phyloP scores from a whole-genome alignment of 2,888 invertebrate genomes.

The Drosophila peninsularis region DNA sequence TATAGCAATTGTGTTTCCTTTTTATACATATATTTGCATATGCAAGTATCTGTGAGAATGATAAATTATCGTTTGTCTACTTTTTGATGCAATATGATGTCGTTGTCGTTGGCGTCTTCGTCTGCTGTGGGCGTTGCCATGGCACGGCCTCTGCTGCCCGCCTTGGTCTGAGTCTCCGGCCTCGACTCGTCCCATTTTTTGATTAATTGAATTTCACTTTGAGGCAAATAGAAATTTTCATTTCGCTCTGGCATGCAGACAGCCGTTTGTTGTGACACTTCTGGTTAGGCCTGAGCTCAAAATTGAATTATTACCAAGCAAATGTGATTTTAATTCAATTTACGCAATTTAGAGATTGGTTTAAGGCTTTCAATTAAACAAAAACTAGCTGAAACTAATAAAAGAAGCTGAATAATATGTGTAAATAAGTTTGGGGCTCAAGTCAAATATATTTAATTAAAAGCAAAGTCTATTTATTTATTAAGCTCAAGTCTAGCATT shows the following conservation, averaged over 20 bases:
- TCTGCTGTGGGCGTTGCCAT: conserved; percentile 35
- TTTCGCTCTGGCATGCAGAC: conserved; percentile 41
- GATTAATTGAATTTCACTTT: conserved; percentile 75
- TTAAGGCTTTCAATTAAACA: conserved; percentile 4
- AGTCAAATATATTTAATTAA: not conserved
- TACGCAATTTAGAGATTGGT: conserved; percentile 9
- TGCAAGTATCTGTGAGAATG: conserved; percentile 51
- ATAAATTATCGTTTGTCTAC: conserved; percentile 71
- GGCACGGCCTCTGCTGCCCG: not conserved
- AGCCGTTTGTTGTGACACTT: conserved; percentile 72
- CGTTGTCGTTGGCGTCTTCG: conserved; percentile 61
- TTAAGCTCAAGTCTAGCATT: not conserved
- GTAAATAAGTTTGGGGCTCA: not conserved
- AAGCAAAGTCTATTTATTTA: not conserved
- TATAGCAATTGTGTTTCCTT: conserved; percentile 44
- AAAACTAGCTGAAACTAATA: not conserved
- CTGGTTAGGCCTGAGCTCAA: conserved; percentile 27
- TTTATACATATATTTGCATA: conserved; percentile 4
- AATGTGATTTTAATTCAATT: conserved; percentile 54
- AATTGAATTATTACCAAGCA: conserved; percentile 65
- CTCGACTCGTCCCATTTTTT: conserved; percentile 47
- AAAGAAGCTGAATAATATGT: not conserved
- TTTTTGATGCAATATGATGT: conserved; percentile 75
- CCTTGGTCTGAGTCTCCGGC: conserved; percentile 3
- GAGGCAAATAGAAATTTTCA: conserved; percentile 71